Percentiles rank a stretch among this genome's conserved stretches.
Evolutionary conservation across 2,888 invertebrate species (phyloP).

Genomic region (Cheilosia pagana): DNA sequence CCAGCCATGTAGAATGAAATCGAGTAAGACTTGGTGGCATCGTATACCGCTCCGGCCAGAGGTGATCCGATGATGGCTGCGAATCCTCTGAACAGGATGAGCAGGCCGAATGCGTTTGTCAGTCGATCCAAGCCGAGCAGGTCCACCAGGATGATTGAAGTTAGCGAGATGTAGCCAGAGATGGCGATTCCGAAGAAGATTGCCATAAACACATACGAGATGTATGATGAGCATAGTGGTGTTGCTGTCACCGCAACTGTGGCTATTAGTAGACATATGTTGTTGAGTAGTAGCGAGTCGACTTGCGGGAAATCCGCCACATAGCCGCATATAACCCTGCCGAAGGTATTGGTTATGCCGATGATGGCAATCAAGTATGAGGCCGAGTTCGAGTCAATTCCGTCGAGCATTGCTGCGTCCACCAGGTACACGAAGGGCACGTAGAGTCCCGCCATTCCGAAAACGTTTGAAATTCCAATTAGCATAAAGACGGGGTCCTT

Average conservation of each 20-base stretch:
- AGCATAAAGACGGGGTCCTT: constrained; percentile 95
- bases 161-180: constrained; percentile 98
- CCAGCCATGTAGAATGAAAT: constrained; percentile 97
- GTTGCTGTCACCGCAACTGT: constrained; percentile 93
- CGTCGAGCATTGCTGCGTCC: constrained; percentile 89
- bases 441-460: constrained; percentile 98
- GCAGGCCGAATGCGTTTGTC: constrained; percentile 98
- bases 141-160: constrained; percentile 98
- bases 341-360: constrained; percentile 97
- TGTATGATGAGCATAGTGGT: constrained; percentile 92
- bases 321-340: constrained; percentile 94
- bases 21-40: constrained; percentile 92
- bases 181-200: constrained; percentile 96
- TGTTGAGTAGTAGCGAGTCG: constrained; percentile 96
- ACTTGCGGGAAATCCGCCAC: constrained; percentile 96
- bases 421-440: constrained; percentile 98
- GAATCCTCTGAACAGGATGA: constrained; percentile 97
- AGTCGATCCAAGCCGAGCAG: constrained; percentile 96
- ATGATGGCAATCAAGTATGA: constrained; percentile 84
- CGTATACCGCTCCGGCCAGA: constrained; percentile 94
- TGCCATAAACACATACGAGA: constrained; percentile 90
- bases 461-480: constrained; percentile 96
- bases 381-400: constrained; percentile 88
- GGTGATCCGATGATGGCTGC: constrained; percentile 95
- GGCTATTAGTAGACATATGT: constrained; percentile 94